Conservation (phyloP, 2,888 invertebrate genomes). For the Onchidella celtica region DNA sequence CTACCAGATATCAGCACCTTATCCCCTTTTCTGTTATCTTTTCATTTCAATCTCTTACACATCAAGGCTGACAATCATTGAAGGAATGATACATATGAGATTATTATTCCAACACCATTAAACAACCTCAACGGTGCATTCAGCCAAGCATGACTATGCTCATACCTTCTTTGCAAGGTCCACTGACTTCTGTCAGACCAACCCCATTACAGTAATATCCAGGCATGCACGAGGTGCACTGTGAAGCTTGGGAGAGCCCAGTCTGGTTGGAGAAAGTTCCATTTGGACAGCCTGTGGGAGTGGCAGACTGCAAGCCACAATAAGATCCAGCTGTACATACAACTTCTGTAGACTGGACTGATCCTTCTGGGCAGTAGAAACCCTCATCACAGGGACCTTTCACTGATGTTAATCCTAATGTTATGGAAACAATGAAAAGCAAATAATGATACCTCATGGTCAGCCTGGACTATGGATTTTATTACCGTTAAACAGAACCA, state of each 20-base stretch:
- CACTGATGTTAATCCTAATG: slow-evolving; percentile 70
- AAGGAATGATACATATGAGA: too few species aligned
- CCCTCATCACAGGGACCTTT: slow-evolving; percentile 71
- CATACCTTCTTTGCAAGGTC: slow-evolving; percentile 74
- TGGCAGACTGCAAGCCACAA: slow-evolving; percentile 70
- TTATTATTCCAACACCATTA: too few species aligned
- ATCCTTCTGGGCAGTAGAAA: slow-evolving; percentile 75
- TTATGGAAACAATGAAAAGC: background rate
- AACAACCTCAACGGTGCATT: too few species aligned
- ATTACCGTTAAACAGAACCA: too few species aligned
- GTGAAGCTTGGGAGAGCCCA: slow-evolving; percentile 59
- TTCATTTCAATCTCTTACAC: too few species aligned
- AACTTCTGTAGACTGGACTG: slow-evolving; percentile 63
- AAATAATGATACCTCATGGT: too few species aligned
- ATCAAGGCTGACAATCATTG: too few species aligned
- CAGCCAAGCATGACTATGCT: too few species aligned
- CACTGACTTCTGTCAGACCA: slow-evolving; percentile 70
- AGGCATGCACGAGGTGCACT: slow-evolving; percentile 71
- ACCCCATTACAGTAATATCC: slow-evolving; percentile 75
- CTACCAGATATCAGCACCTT: too few species aligned
- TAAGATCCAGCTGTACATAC: slow-evolving; percentile 75
- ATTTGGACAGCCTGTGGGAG: slow-evolving; percentile 72
- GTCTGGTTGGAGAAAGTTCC: slow-evolving; percentile 76
- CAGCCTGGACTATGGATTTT: too few species aligned
- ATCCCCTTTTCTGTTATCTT: too few species aligned